Evolutionary conservation across 2,888 invertebrate genomes (phyloP).

Genomic region (Notocelia uddmanniana): DNA sequence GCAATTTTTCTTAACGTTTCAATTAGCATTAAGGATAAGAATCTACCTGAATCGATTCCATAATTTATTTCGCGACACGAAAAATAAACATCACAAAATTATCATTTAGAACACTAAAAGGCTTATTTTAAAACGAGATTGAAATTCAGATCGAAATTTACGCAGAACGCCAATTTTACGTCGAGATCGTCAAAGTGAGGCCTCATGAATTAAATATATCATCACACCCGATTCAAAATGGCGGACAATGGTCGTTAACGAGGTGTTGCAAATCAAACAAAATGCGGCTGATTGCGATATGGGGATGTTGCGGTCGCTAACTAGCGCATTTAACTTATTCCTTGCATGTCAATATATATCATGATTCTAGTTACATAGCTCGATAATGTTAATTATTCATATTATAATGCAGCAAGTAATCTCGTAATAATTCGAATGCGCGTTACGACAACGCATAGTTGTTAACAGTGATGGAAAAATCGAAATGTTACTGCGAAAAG

Average conservation of each 20-base stretch:
- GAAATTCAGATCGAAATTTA: slow-evolving; percentile 15
- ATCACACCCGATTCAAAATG: slow-evolving; percentile 26
- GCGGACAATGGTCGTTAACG: slow-evolving; percentile 38
- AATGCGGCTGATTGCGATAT: slow-evolving; percentile 45
- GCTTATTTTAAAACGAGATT: neutral
- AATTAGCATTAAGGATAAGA: no score
- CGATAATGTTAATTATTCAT: neutral
- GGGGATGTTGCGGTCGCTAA: slow-evolving; percentile 43
- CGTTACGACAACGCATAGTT: no score
- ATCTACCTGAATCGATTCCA: no score
- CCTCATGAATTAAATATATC: slow-evolving; percentile 40
- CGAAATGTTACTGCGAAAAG: no score
- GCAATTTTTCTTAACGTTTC: no score
- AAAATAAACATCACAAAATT: no score
- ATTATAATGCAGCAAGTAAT: neutral
- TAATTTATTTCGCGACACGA: no score
- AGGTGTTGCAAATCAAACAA: slow-evolving; percentile 45
- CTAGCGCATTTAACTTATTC: slow-evolving; percentile 39
- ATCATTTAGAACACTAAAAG: no score
- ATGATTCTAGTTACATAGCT: neutral
- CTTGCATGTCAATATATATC: neutral
- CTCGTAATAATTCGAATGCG: no score
- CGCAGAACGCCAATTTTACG: slow-evolving; percentile 12
- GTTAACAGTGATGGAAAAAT: no score
- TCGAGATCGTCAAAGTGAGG: slow-evolving; percentile 6